Evolutionary conservation across 2,888 invertebrate genomes (phyloP).

Genomic region (Drosophila sordidapex): DNA sequence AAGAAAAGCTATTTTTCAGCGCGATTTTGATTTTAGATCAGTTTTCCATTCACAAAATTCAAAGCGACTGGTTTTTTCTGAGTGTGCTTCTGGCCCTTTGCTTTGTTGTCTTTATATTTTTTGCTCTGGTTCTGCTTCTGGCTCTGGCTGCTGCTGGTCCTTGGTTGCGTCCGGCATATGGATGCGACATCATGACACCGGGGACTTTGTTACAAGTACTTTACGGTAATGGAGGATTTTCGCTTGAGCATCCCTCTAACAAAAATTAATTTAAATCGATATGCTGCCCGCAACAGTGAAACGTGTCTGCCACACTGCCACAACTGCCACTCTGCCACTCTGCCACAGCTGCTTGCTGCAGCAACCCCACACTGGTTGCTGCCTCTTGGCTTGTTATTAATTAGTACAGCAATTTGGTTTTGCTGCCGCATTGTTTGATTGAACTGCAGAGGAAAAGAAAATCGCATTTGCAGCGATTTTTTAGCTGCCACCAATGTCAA

Average conservation of each 20-base stretch:
- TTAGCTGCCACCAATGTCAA: constrained; percentile 58
- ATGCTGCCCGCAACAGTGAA: constrained; percentile 71
- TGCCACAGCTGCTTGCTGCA: constrained; percentile 12
- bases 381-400: constrained; percentile 59
- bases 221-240: constrained; percentile 85
- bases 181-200: constrained; percentile 77
- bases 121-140: constrained; percentile 20
- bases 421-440: constrained; percentile 49
- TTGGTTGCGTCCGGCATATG: constrained; percentile 57
- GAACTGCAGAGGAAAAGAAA: constrained; percentile 35
- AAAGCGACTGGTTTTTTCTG: not conserved
- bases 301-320: constrained; percentile 54
- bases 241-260: constrained; percentile 85
- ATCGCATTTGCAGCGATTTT: constrained; percentile 27
- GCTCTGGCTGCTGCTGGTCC: constrained; percentile 31
- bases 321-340: constrained; percentile 4
- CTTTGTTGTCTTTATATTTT: constrained; percentile 27
- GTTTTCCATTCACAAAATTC: not conserved
- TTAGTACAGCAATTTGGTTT: constrained; percentile 69
- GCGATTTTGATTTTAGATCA: not conserved
- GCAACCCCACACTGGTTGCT: constrained; percentile 6
- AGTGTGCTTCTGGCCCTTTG: constrained; percentile 25
- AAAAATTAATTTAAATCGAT: constrained; percentile 85
- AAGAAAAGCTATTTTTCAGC: not conserved
- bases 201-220: constrained; percentile 83